phyloP scores from a whole-genome alignment of 2,113 vertebrate genomes.

The Spheniscus mendiculus region DNA sequence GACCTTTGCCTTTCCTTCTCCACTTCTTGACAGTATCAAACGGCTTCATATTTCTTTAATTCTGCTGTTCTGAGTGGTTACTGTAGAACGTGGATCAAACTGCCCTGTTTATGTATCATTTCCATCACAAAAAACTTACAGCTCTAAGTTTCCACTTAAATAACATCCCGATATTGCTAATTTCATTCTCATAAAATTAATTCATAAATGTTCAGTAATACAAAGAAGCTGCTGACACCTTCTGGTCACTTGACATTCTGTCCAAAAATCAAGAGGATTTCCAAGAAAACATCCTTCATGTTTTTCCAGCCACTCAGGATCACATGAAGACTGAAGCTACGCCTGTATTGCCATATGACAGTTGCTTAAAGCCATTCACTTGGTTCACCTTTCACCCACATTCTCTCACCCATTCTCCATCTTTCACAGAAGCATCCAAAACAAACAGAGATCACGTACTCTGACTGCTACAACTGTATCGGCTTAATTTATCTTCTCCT shows the following conservation, averaged over 20 bases:
- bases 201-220: neutral
- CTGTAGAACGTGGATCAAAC: no score
- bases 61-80: no score
- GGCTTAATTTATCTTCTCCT: neutral
- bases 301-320: neutral
- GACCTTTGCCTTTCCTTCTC: neutral
- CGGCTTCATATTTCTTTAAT: neutral
- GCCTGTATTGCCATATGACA: neutral
- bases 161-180: neutral
- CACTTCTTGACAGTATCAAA: neutral
- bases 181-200: neutral
- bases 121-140: neutral
- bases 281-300: neutral
- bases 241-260: constrained; percentile 41
- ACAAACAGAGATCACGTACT: neutral
- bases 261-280: neutral
- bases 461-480: neutral
- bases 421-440: neutral
- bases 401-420: neutral
- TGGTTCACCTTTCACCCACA: neutral
- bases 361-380: neutral
- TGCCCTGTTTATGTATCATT: neutral
- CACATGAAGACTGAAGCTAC: neutral
- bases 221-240: constrained; percentile 63
- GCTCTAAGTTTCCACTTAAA: neutral